Evolutionary conservation across 37 sponge, comb jelly and placozoan species (phyloP), one percentile per base, ranked within the genome.

Genomic region (Eunapius fragilis): DNA sequence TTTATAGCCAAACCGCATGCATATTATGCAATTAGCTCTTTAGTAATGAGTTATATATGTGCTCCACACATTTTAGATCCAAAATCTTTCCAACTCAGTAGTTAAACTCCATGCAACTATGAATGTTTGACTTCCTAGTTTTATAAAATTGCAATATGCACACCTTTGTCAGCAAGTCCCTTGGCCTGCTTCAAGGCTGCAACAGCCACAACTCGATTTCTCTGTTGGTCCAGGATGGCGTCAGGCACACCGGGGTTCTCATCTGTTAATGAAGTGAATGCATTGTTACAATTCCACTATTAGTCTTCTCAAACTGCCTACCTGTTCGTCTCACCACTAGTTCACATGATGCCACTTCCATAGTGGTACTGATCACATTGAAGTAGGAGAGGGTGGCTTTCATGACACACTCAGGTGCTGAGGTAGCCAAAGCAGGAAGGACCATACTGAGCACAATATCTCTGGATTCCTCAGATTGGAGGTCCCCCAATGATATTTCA

Each of bases 401-500:
- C 24, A 92, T 37, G 32, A 87, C 76, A 23, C 37, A 30, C 79
- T 84, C 81, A 25, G 41, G 48, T 28, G 26, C 68, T 0, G 80
- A 83, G 25, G 58, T 76, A 5, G 77, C 68, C 25, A 87, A 48
- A 26, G 88, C 85, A 0, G 94, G 93, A 4, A 94, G 88, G 24
- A 83, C 74, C 47, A 96, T 25, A 79, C 92, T 88, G 73, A 96
- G 19, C 34, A 96, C 82, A 38, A 96, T 88, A 37, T 96, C 97
- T 48, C 94, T 86, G 77, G 85, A 88, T 82, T 96, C 97, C 78
- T 96, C 97, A 7, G 97, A 96, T 78, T 96, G 97, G 41, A 96
- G 68, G 73, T 96, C 97, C 25, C 97, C 97, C 81, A 96, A 47
- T 25, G 86, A 28, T 5, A 96, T 83, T 47, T 87, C 89, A 89